Conservation (phyloP, 2,113 vertebrate genomes). For the Dendrocopos noguchii region DNA sequence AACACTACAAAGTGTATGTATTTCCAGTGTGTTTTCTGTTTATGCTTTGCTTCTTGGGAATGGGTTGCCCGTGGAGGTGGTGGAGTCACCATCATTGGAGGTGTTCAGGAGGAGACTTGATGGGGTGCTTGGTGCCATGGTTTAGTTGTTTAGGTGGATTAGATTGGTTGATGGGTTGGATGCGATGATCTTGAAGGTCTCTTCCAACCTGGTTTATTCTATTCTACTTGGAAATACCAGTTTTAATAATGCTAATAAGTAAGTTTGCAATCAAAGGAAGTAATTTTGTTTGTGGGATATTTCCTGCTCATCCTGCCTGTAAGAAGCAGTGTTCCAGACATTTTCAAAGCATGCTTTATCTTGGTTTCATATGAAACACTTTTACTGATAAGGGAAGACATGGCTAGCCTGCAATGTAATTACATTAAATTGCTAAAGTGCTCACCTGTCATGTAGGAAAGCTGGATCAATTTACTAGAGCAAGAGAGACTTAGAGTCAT, state of each 20-base stretch:
- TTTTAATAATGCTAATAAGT: not conserved
- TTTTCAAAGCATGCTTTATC: not conserved
- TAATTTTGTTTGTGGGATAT: not conserved
- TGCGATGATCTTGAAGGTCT: too few relatives aligned
- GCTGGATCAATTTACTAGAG: not conserved
- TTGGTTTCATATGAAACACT: accelerated
- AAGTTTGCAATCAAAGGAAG: not conserved
- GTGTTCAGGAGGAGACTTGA: too few relatives aligned
- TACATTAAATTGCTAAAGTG: not conserved
- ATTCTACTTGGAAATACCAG: not conserved
- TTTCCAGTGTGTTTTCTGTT: not conserved
- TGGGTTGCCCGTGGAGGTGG: too few relatives aligned
- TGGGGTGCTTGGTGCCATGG: too few relatives aligned
- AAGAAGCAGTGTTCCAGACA: not conserved
- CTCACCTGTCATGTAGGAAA: not conserved
- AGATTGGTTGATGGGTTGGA: too few relatives aligned
- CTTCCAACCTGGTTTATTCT: too few relatives aligned
- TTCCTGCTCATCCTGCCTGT: not conserved
- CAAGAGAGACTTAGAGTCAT: not conserved
- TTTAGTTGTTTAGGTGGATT: too few relatives aligned
- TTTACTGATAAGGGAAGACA: not conserved
- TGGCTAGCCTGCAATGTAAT: not conserved
- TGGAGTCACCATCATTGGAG: too few relatives aligned
- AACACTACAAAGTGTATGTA: not conserved
- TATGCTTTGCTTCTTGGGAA: not conserved